phyloP scores from a whole-genome alignment of 2,888 invertebrate species.

The Pachydiplax longipennis region DNA sequence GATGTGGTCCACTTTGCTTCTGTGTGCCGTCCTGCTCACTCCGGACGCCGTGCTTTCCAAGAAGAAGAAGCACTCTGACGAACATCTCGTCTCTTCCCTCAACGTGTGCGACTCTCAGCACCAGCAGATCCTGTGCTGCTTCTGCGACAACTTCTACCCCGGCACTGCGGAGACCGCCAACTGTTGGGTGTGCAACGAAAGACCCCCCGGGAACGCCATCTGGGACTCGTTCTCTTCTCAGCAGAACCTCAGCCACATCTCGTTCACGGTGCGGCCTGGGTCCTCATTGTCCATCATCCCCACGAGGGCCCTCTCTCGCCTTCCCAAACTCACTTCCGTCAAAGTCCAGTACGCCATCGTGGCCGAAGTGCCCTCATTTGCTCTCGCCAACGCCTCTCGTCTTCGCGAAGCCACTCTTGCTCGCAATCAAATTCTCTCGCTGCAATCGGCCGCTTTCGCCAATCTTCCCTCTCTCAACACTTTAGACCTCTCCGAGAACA shows the following conservation, averaged over 20 bases:
- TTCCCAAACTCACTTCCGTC: slow-evolving; percentile 72
- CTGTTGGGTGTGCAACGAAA: slow-evolving; percentile 78
- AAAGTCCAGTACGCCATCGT: slow-evolving; percentile 78
- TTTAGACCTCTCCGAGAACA: slow-evolving; percentile 78
- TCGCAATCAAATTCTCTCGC: slow-evolving; percentile 72
- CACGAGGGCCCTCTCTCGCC: slow-evolving; percentile 71
- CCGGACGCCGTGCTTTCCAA: not conserved
- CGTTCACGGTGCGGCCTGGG: slow-evolving; percentile 74
- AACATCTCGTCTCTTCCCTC: not conserved
- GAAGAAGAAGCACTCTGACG: slow-evolving; percentile 8
- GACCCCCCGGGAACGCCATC: slow-evolving; percentile 63
- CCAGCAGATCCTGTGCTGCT: slow-evolving; percentile 64
- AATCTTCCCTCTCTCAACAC: slow-evolving; percentile 73
- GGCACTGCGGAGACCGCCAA: slow-evolving; percentile 73
- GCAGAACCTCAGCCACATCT: slow-evolving; percentile 69
- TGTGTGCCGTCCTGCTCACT: not conserved
- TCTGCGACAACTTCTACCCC: slow-evolving; percentile 68
- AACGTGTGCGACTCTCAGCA: slow-evolving; percentile 53
- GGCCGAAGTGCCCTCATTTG: slow-evolving; percentile 71
- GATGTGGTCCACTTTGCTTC: not conserved
- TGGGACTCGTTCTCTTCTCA: slow-evolving; percentile 81
- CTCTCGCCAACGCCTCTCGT: slow-evolving; percentile 77
- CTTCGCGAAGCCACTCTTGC: slow-evolving; percentile 72
- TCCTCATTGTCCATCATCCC: slow-evolving; percentile 76
- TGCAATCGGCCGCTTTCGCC: slow-evolving; percentile 76